Conservation (phyloP, 2,113 vertebrate genomes). For the Rutilus rutilus region DNA sequence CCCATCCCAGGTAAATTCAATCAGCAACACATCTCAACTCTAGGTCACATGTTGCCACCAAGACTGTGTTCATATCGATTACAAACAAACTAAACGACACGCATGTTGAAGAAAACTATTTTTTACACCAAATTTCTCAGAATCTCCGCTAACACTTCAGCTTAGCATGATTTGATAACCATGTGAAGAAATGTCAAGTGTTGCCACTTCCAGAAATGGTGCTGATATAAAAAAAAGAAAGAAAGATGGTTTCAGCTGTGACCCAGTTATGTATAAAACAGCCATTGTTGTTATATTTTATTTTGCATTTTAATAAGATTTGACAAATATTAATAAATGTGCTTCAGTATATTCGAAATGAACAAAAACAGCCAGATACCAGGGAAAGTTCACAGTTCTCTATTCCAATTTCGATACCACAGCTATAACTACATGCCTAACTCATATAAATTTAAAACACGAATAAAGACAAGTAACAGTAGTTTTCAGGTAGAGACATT, state of each 20-base stretch:
- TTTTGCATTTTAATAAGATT: neutral
- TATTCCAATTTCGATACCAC: too few relatives aligned
- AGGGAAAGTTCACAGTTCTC: too few relatives aligned
- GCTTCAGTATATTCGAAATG: too few relatives aligned
- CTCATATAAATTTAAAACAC: too few relatives aligned
- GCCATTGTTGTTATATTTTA: neutral
- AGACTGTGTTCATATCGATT: neutral
- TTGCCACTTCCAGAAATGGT: neutral
- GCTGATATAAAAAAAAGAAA: neutral
- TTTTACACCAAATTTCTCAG: neutral
- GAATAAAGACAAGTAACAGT: too few relatives aligned
- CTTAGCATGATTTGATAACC: neutral
- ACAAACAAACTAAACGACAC: neutral
- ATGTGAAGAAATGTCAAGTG: neutral
- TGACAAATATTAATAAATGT: too few relatives aligned
- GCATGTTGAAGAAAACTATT: neutral
- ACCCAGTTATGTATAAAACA: neutral
- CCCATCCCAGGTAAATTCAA: conserved; percentile 82
- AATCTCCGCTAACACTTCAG: neutral
- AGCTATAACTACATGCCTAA: too few relatives aligned
- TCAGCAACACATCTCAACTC: neutral
- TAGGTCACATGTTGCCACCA: neutral
- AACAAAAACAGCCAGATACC: too few relatives aligned
- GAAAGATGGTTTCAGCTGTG: neutral
- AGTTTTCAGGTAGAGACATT: too few relatives aligned